These are phyloP conservation scores for Chrysoperla carnea DNA, from an alignment of 1,140 invertebrate genomes.

Conservation along the genomic window DNA sequence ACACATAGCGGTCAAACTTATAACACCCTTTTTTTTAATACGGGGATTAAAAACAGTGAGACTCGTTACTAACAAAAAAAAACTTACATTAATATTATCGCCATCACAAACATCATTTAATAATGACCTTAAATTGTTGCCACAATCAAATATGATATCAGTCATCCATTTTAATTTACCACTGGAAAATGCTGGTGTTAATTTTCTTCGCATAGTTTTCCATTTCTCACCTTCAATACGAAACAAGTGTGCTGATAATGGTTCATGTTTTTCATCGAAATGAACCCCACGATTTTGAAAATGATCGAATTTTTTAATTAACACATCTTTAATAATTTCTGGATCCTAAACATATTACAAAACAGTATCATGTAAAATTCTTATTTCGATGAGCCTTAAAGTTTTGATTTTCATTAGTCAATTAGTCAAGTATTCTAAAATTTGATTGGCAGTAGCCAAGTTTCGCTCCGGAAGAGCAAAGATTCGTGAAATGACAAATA, in stretches of 20 bases:
- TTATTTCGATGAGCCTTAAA: no score
- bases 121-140: constrained; percentile 1
- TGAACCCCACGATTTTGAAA: constrained; percentile 27
- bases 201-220: constrained; percentile 26
- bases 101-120: background rate
- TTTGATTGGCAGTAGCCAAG: no score
- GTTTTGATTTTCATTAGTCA: no score
- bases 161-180: constrained; percentile 29
- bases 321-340: constrained; percentile 24
- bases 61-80: no score
- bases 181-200: constrained; percentile 32
- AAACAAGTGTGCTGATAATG: constrained; percentile 32
- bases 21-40: no score
- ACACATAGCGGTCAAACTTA: no score
- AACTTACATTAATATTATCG: background rate
- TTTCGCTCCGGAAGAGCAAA: no score
- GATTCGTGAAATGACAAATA: no score
- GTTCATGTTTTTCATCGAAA: constrained; percentile 27
- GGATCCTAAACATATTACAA: no score
- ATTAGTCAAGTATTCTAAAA: no score
- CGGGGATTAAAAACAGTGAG: no score
- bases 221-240: constrained; percentile 28
- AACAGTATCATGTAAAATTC: no score
- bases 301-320: constrained; percentile 27
- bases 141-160: constrained; percentile 13